phyloP scores from a whole-genome alignment of 1,140 invertebrate species.

The Papilio polytes region DNA sequence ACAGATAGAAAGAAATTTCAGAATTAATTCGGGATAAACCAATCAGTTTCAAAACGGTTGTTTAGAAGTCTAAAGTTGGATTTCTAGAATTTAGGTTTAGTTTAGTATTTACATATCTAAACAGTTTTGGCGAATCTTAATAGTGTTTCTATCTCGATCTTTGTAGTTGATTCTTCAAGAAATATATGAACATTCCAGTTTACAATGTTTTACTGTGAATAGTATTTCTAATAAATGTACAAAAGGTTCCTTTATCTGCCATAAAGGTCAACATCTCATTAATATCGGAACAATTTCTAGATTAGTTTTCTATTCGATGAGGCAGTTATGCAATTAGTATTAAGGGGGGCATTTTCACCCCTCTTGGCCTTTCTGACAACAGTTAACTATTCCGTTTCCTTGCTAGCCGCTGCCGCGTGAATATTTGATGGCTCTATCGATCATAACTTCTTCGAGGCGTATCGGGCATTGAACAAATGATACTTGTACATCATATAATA shows the following conservation, averaged over 20 bases:
- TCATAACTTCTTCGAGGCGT: conserved; percentile 75
- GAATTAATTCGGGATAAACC: no score
- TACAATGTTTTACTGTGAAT: no score
- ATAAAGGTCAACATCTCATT: background rate
- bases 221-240: background rate
- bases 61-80: no score
- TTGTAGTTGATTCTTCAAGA: no score
- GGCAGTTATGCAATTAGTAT: conserved; percentile 61
- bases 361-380: conserved; percentile 66
- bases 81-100: no score
- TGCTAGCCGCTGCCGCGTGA: conserved; percentile 65
- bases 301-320: conserved; percentile 44
- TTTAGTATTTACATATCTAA: no score
- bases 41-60: no score
- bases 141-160: no score
- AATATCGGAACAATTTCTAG: conserved; percentile 40
- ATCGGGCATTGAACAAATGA: conserved; percentile 37
- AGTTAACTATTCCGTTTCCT: conserved; percentile 74
- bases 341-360: conserved; percentile 52
- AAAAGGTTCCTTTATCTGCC: background rate
- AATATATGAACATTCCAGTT: no score
- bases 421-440: conserved; percentile 81
- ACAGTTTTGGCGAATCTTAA: no score
- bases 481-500: conserved; percentile 2
- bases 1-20: no score